These are phyloP conservation scores for Scaptomyza reducta DNA, from an alignment of 2,888 invertebrate genomes.

Conservation along the genomic window DNA sequence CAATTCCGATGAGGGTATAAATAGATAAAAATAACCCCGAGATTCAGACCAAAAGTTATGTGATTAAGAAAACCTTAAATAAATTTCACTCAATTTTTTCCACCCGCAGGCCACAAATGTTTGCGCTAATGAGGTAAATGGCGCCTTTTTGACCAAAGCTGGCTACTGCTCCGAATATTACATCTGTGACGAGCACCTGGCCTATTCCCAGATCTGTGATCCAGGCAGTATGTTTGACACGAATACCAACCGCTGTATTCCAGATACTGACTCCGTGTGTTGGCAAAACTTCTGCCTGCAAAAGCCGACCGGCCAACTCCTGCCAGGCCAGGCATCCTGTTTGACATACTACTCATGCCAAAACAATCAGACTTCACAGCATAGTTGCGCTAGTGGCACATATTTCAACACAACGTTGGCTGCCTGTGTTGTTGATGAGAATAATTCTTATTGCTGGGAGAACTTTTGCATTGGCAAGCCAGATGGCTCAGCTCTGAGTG, in stretches of 20 bases:
- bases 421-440: slow-evolving; percentile 50
- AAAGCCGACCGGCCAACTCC: slow-evolving; percentile 31
- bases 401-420: slow-evolving; percentile 49
- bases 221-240: slow-evolving; percentile 66
- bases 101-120: slow-evolving; percentile 46
- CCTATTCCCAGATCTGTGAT: slow-evolving; percentile 70
- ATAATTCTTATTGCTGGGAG: slow-evolving; percentile 58
- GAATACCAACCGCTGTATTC: slow-evolving; percentile 45
- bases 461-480: slow-evolving; percentile 56
- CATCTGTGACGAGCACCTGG: slow-evolving; percentile 67
- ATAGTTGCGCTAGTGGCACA: slow-evolving; percentile 58
- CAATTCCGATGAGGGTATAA: too few relatives aligned
- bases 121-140: slow-evolving; percentile 60
- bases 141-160: slow-evolving; percentile 60
- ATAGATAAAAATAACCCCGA: too few relatives aligned
- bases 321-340: slow-evolving; percentile 53
- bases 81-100: background rate
- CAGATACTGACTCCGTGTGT: slow-evolving; percentile 61
- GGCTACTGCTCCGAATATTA: slow-evolving; percentile 66
- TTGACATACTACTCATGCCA: slow-evolving; percentile 63
- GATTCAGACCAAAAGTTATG: too few relatives aligned
- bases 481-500: slow-evolving; percentile 43
- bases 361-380: slow-evolving; percentile 27
- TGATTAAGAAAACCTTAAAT: too few relatives aligned
- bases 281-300: slow-evolving; percentile 73